A percentile compares a stretch with the other conserved stretches of the same genome.
Conservation (phyloP, 2,113 vertebrate species). For the Gallinago jamesoni region DNA sequence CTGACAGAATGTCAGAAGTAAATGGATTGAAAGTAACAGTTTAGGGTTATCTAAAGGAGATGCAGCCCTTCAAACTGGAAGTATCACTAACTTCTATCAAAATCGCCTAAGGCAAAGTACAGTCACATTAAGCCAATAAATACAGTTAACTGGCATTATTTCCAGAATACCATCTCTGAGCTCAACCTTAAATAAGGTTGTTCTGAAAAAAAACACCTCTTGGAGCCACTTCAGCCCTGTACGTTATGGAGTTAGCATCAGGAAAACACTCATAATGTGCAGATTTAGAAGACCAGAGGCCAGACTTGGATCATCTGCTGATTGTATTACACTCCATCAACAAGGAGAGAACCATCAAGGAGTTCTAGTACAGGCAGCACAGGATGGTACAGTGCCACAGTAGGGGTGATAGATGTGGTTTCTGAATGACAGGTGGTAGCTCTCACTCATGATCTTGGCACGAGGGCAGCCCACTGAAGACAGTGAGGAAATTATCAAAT, state of each 20-base stretch:
- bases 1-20: conserved; percentile 13
- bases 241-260: not conserved
- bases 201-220: not conserved
- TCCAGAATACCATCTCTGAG: not conserved
- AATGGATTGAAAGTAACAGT: conserved; percentile 24
- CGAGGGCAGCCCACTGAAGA: not conserved
- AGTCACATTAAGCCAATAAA: not conserved
- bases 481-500: not conserved
- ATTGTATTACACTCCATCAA: not conserved
- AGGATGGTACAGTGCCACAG: not conserved
- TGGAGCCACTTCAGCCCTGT: not conserved
- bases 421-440: not conserved
- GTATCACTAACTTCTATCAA: not conserved
- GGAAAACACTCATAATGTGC: not conserved
- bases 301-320: not conserved
- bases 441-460: not conserved
- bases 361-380: not conserved
- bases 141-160: not conserved
- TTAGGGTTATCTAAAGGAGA: not conserved
- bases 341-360: not conserved
- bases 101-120: not conserved
- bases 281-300: not conserved
- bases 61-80: not conserved
- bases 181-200: not conserved
- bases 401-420: not conserved